phyloP scores from a whole-genome alignment of 2,113 vertebrate species.

The Ptilorrhoa leucosticta region DNA sequence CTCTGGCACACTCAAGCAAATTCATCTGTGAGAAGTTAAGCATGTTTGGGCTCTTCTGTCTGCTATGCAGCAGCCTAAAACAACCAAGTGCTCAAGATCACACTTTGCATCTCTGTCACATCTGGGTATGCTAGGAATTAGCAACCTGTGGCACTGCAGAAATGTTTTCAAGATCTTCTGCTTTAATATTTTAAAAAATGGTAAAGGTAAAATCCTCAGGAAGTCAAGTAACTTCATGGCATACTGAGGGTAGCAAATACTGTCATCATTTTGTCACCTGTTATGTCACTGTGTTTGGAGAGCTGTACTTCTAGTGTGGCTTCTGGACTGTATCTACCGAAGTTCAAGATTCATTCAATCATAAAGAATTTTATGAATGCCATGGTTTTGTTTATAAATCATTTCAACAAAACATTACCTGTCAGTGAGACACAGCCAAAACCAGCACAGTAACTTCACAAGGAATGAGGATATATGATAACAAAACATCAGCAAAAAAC shows the following conservation, averaged over 20 bases:
- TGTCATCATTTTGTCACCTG: background rate
- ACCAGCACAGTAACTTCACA: background rate
- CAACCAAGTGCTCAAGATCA: background rate
- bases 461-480: background rate
- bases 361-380: background rate
- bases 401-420: background rate
- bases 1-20: background rate
- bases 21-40: background rate
- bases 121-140: background rate
- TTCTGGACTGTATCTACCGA: background rate
- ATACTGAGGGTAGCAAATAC: background rate
- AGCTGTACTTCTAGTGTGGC: background rate
- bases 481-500: background rate
- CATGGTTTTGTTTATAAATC: background rate
- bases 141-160: background rate
- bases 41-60: background rate
- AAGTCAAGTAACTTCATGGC: background rate
- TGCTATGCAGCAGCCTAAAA: background rate
- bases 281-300: background rate
- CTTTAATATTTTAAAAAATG: background rate
- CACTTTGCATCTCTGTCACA: background rate
- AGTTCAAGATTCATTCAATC: background rate
- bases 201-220: background rate
- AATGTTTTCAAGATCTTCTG: background rate
- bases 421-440: background rate